phyloP scores from a whole-genome alignment of 2,797 vertebrate species.

The Craterocephalus amniculus region DNA sequence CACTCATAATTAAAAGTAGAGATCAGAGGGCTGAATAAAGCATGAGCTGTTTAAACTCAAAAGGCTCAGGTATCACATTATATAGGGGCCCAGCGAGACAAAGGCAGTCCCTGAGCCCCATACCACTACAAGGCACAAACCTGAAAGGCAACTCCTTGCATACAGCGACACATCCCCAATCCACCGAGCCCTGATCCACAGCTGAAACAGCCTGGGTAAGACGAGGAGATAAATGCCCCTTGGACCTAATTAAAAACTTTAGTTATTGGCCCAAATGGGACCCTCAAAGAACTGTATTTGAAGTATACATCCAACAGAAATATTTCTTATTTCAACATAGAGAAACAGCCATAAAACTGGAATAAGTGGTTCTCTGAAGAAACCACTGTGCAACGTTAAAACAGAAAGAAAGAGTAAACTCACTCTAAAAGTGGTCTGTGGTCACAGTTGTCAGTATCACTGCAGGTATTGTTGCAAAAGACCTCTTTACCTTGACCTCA shows the following conservation, averaged over 20 bases:
- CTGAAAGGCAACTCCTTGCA: conserved; percentile 65
- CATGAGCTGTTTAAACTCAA: conserved; percentile 70
- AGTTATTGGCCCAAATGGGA: conserved; percentile 59
- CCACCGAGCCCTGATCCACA: conserved; percentile 28
- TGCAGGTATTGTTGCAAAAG: not conserved
- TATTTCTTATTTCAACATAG: not conserved
- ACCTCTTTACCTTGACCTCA: not conserved
- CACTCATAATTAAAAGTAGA: conserved; percentile 74
- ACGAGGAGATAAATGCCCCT: conserved; percentile 55
- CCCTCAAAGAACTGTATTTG: conserved; percentile 31
- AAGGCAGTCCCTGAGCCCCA: conserved; percentile 68
- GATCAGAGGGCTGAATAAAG: conserved; percentile 82
- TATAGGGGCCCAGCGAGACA: conserved; percentile 57
- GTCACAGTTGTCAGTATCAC: not conserved
- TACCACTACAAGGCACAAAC: conserved; percentile 42
- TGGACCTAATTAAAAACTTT: conserved; percentile 68
- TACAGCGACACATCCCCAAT: conserved; percentile 33
- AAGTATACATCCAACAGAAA: conserved; percentile 7
- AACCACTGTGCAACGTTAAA: not conserved
- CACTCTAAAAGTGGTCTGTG: not conserved
- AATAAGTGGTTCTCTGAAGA: not conserved
- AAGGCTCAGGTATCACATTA: conserved; percentile 76
- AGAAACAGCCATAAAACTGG: not conserved
- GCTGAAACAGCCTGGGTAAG: conserved; percentile 38
- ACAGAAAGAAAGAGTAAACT: not conserved